Evolutionary conservation across 2,797 vertebrate genomes (phyloP), one percentile per base, ranked within the genome.

Genomic region (Alectoris magna): DNA sequence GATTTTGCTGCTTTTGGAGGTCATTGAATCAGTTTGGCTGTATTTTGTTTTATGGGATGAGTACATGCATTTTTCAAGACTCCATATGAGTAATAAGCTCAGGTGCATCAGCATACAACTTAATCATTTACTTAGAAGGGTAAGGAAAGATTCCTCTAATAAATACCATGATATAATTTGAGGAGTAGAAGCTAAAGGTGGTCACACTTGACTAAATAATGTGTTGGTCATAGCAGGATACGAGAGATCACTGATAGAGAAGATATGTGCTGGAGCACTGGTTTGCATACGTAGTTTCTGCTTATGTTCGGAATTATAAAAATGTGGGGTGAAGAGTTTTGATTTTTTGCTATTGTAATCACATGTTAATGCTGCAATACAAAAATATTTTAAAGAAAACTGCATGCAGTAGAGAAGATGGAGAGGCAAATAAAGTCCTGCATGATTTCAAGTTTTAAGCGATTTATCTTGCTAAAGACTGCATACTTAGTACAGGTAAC

Each of bases 401-500:
- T 38, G 22, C 78, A 44, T 51, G 71, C 19, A 39, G 93, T 76
- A 86, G 67, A 83, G 43, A 46, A 94, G 71, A 92, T 80, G 72
- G 83, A 75, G 39, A 96, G 38, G 77, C 87, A 96, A 97, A 97
- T 82, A 93, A 90, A 96, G 91, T 92, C 75, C 88, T 84, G 63
- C 58, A 66, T 86, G 91, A 90, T 96, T 97, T 97, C 89, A 93
- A 84, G 89, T 91, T 96, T 81, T 82, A 93, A 96, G 91, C 91
- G 94, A 95, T 97, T 97, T 92, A 87, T 94, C 95, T 95, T 92
- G 90, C 74, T 90, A 91, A 87, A 84, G 90, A 91, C 91, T 97
- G 90, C 84, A 96, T 97, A 94, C 97, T 97, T 95, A 95, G 96
- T 80, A 87, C 84, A 96, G 96, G 93, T 96, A 96, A 97, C 97